Conservation (phyloP, 2,797 vertebrate species). For the Cygnus olor region DNA sequence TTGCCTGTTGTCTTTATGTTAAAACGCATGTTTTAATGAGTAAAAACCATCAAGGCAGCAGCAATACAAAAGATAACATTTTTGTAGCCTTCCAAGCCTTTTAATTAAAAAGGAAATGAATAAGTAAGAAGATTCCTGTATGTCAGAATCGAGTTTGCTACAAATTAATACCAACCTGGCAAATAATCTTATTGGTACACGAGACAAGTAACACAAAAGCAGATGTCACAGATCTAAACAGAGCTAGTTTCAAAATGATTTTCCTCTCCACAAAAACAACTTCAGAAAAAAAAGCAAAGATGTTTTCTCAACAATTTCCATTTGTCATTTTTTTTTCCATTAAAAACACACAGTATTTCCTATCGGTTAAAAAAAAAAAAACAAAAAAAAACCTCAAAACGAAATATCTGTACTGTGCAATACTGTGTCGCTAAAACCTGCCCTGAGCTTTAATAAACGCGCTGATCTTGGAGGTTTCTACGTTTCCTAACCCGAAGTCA, state of each 20-base stretch:
- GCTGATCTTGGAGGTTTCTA: background rate
- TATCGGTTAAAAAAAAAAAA: background rate
- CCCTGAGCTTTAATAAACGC: accelerated
- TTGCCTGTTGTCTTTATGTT: background rate
- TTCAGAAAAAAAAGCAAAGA: background rate
- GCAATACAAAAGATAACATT: accelerated
- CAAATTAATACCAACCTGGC: accelerated
- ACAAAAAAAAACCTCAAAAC: too few species aligned
- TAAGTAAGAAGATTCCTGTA: background rate
- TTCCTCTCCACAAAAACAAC: background rate
- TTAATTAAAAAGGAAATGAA: background rate
- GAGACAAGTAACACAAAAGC: background rate
- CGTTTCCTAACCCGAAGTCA: background rate
- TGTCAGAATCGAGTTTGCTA: accelerated
- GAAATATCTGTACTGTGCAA: too few species aligned
- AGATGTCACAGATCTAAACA: background rate
- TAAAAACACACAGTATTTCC: background rate
- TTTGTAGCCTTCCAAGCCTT: background rate
- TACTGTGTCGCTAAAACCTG: accelerated
- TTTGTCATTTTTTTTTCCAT: background rate
- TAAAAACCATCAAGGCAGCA: background rate
- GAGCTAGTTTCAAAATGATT: background rate
- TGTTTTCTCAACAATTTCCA: background rate
- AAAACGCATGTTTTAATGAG: background rate
- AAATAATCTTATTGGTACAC: accelerated